Percentiles rank a stretch among this genome's conserved stretches.
Evolutionary conservation across 2,888 invertebrate species (phyloP).

Genomic region (Chalcosyrphus nemorum): DNA sequence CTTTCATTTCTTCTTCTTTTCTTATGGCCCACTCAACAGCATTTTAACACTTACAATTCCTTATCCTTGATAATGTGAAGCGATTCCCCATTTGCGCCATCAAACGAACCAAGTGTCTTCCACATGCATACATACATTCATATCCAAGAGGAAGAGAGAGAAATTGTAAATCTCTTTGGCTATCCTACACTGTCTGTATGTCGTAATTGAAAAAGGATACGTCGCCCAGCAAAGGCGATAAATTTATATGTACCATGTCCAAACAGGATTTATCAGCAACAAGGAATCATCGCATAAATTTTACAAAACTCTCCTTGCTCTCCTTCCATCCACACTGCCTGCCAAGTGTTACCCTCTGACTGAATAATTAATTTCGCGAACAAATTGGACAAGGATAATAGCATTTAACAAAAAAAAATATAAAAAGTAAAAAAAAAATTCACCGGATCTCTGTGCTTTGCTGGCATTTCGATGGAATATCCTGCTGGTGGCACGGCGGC

Average conservation of each 20-base stretch:
- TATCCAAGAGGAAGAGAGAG: neutral
- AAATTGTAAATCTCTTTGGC: slow-evolving; percentile 22
- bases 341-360: slow-evolving; percentile 49
- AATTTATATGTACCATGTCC: slow-evolving; percentile 56
- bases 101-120: neutral
- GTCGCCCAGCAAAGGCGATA: slow-evolving; percentile 55
- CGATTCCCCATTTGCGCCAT: slow-evolving; percentile 38
- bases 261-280: slow-evolving; percentile 62
- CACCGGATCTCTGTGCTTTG: slow-evolving; percentile 10
- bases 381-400: slow-evolving; percentile 68
- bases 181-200: slow-evolving; percentile 6
- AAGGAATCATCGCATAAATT: slow-evolving; percentile 70
- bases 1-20: slow-evolving; percentile 5
- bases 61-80: slow-evolving; percentile 58
- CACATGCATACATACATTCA: neutral
- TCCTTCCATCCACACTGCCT: neutral
- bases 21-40: slow-evolving; percentile 33
- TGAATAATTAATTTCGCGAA: slow-evolving; percentile 65
- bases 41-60: slow-evolving; percentile 35
- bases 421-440: neutral
- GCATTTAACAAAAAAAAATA: slow-evolving; percentile 30
- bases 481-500: slow-evolving; percentile 55
- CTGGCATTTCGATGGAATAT: slow-evolving; percentile 36
- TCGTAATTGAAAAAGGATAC: slow-evolving; percentile 71
- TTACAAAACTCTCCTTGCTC: slow-evolving; percentile 19